phyloP scores from a whole-genome alignment of 2,113 vertebrate genomes.

The Melospiza georgiana region DNA sequence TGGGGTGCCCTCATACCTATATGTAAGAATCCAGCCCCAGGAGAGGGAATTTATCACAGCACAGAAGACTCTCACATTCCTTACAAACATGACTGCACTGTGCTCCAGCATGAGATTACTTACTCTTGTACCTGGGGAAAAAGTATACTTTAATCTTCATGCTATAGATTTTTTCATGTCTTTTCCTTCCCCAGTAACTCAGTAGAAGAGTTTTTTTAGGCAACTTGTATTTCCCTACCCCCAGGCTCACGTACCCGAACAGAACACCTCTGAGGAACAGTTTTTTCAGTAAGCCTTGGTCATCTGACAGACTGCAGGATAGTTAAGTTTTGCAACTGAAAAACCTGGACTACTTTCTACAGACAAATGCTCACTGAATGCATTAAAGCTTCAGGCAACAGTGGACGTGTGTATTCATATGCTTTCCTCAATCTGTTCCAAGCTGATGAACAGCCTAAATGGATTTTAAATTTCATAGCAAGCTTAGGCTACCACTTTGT shows the following conservation, averaged over 20 bases:
- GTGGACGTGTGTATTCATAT: slow-evolving; percentile 14
- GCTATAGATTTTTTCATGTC: background rate
- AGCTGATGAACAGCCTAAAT: slow-evolving; percentile 64
- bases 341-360: slow-evolving; percentile 19
- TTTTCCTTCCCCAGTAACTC: background rate
- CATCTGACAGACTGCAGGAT: background rate
- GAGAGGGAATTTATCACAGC: background rate
- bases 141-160: background rate
- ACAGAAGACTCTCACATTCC: background rate
- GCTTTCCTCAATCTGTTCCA: slow-evolving; percentile 66
- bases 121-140: background rate
- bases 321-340: background rate
- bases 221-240: background rate
- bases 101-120: background rate
- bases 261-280: background rate
- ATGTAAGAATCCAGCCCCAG: background rate
- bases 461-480: slow-evolving; percentile 63
- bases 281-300: background rate
- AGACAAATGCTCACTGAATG: background rate
- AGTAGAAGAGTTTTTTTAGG: background rate
- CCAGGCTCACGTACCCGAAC: background rate
- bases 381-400: slow-evolving; percentile 46
- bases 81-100: fast-evolving
- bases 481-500: slow-evolving; percentile 46
- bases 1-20: background rate